Base-by-base conservation (phyloP, 2,113 vertebrate genomes). In the Mesoclemmys tuberculata region DNA sequence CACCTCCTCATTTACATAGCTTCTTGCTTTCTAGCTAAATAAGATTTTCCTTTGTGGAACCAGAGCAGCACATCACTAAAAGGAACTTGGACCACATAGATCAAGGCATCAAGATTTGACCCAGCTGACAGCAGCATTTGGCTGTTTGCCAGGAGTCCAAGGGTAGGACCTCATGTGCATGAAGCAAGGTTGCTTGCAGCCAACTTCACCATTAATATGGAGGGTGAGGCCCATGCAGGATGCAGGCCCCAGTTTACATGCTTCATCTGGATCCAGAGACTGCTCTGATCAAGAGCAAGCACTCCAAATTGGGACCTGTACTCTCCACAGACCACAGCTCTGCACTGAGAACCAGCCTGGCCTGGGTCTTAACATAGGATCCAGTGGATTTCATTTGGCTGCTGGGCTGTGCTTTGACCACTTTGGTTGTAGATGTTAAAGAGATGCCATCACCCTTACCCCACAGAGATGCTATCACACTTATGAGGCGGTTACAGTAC, bases 1-100 rank as follows among this genome's bases (percentile, higher is more conserved):
- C 89, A 19, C 22, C 27, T 44, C 93, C 82, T 31, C 18, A 11
- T 2, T 8, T 84, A 85, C 71, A 93, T 84, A 18, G 26, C 81
- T 77, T 46, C 82, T 54, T 35, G 6, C 92, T 86, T 56, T 74
- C 68, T 38, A 54, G 68, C 24, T 0, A 7, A 31, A 51, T n/a
- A 31, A 46, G 79, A 21, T 26, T 68, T 27, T 84, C 84, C 58
- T 2, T 0, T 3, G 0, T 3, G 49, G 3, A 55, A 24, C 46
- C 10, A 4, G n/a, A 46, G 22, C 1, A 35, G 10, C 68, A 61
- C 48, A 29, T 54, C 75, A n/a, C 48, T 68, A 61, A 51, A 52
- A 22, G 80, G 11, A 29, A 56, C 11, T 3, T 83, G n/a, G 27
- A 22, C 52, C 35, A 54, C 12, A 51, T 5, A 55, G 35, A 14